Evolutionary conservation across 1,140 invertebrate genomes (phyloP).

Genomic region (Aphelinus certus): DNA sequence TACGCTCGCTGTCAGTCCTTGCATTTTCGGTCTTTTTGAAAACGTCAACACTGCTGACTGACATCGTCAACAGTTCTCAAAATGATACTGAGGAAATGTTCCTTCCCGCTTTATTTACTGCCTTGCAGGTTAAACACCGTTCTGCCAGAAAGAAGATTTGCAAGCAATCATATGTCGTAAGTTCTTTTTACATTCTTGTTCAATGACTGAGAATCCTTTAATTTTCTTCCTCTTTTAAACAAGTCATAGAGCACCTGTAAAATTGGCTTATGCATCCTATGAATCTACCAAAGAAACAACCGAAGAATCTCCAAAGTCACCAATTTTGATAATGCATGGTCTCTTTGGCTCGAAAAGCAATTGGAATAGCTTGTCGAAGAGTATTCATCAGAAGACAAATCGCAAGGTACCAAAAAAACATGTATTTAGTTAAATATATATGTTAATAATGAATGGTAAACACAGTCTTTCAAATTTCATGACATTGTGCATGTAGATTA

Average conservation of each 20-base stretch:
- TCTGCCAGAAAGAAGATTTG: slow-evolving; percentile 18
- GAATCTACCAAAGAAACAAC: slow-evolving; percentile 59
- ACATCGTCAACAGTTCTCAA: background rate
- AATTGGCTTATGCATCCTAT: slow-evolving; percentile 70
- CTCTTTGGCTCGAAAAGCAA: slow-evolving; percentile 87
- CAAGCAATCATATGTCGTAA: slow-evolving; percentile 21
- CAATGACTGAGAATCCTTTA: no score
- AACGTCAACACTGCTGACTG: background rate
- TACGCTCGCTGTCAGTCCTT: background rate
- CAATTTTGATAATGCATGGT: slow-evolving; percentile 86
- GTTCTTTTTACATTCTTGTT: background rate
- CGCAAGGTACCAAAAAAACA: slow-evolving; percentile 66
- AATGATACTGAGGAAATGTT: slow-evolving; percentile 36
- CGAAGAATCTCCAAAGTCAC: slow-evolving; percentile 53
- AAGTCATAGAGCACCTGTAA: slow-evolving; percentile 56
- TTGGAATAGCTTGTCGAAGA: slow-evolving; percentile 83
- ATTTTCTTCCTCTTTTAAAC: no score
- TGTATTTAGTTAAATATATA: no score
- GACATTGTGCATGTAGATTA: slow-evolving; percentile 66
- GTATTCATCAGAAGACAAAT: slow-evolving; percentile 72
- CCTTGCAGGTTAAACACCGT: slow-evolving; percentile 36
- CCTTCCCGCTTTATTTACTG: slow-evolving; percentile 10
- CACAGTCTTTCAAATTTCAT: no score
- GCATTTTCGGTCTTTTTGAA: background rate
- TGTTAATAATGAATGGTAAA: no score